Conservation (phyloP, 2,888 invertebrate species). For the Mantis religiosa region DNA sequence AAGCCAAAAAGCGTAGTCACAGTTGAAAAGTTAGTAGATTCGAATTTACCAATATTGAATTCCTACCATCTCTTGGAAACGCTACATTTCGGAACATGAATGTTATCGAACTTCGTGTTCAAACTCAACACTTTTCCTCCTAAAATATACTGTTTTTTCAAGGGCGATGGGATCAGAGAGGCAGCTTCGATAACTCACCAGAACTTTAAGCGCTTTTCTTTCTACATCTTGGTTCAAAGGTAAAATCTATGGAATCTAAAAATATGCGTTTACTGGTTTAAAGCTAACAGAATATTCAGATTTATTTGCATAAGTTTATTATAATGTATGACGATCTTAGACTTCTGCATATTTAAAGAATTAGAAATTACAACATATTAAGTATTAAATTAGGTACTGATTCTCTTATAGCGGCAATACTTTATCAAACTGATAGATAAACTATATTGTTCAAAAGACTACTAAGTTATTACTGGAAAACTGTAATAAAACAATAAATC, state of each 20-base stretch:
- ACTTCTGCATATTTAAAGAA: too few species aligned
- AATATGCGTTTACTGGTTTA: neutral
- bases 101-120: neutral
- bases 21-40: neutral
- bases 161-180: neutral
- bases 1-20: neutral
- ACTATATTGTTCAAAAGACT: too few species aligned
- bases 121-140: neutral
- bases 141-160: neutral
- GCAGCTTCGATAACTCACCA: neutral
- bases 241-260: neutral
- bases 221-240: neutral
- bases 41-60: neutral
- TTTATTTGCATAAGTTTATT: too few species aligned
- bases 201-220: neutral
- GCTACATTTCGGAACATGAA: neutral
- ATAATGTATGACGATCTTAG: too few species aligned
- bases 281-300: neutral
- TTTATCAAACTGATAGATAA: too few species aligned
- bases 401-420: too few species aligned
- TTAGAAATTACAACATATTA: too few species aligned
- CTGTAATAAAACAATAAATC: too few species aligned
- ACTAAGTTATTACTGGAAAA: too few species aligned
- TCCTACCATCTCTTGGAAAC: neutral
- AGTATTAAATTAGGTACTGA: too few species aligned